phyloP scores from a whole-genome alignment of 2,113 vertebrate species.

The Psophia crepitans region DNA sequence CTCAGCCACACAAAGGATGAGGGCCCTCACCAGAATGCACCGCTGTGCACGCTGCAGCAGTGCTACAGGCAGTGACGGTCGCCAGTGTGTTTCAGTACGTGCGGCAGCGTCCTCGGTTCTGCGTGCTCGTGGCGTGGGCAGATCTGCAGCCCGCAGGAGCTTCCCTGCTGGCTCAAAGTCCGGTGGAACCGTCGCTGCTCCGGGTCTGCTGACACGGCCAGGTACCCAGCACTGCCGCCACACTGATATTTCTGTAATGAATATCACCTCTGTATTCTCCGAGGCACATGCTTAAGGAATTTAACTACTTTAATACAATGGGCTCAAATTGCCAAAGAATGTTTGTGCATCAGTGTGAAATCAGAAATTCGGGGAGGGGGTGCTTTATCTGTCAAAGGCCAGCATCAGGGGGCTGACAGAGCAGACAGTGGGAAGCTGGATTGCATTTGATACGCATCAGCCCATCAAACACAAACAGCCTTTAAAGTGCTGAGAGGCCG shows the following conservation, averaged over 20 bases:
- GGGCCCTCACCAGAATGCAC: accelerated
- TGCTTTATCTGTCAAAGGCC: slow-evolving; percentile 67
- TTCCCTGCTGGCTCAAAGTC: background rate
- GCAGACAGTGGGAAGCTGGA: slow-evolving; percentile 71
- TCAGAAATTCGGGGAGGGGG: slow-evolving; percentile 65
- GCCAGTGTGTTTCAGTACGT: accelerated
- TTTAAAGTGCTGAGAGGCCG: slow-evolving; percentile 45
- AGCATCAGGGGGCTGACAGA: slow-evolving; percentile 60
- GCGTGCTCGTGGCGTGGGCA: accelerated
- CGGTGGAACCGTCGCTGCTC: accelerated
- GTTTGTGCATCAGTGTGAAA: slow-evolving; percentile 60
- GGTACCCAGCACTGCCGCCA: background rate
- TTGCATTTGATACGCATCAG: slow-evolving; percentile 72
- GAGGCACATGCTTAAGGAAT: slow-evolving; percentile 59
- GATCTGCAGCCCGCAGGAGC: background rate
- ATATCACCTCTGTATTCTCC: background rate
- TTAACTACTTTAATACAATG: slow-evolving; percentile 63
- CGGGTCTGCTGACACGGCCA: background rate
- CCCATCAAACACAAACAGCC: slow-evolving; percentile 69
- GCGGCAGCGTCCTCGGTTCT: background rate
- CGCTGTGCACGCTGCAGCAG: accelerated
- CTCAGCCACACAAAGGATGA: background rate
- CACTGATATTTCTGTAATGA: background rate
- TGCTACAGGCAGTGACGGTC: background rate
- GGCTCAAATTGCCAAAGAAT: slow-evolving; percentile 70